Evolutionary conservation across 2,797 vertebrate species (phyloP), one percentile per base, ranked within the genome.

Genomic region (Phyllotis vaccarum): DNA sequence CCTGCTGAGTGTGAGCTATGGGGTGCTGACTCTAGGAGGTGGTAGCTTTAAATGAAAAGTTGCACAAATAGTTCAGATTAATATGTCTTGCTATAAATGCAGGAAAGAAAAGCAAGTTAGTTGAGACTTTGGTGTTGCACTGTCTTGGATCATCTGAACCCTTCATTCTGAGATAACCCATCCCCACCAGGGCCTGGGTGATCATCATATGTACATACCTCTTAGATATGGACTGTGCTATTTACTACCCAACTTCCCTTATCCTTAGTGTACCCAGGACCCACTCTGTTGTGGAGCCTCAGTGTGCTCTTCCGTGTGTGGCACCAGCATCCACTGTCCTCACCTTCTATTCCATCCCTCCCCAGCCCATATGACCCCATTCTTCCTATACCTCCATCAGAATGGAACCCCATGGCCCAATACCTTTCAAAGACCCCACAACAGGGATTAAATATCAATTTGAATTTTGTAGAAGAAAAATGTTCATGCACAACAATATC

Each of bases 41-140:
- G 72, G 56, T 37, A 43, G 31, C 16, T 87, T 87, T 74, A 56
- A 89, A 88, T 76, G 87, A 81, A 86, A 93, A 93, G 37, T 22
- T 11, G 46, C 2, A 43, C 21, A 79, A 62, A 8, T 31, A 40
- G 21, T 81, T 11, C 3, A 56, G 46, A 70, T 82, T 64, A 82
- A 49, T 43, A 70, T 22, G 21, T 13, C 40, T 92, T 86, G 62
- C 43, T 92, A 29, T 64, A 74, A 29, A 54, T 56, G 10, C 58
- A 93, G 24, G 46, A 72, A 90, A 62, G 52, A 56, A 72, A 21
- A 46, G 60, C 17, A 89, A 93, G 72, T 76, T 17, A 34, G 3
- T 66, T 22, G 34, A 49, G 21, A 29, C 52, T 19, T 27, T 37
- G 37, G 24, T 90, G 11, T 56, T 7, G 37, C 68, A 91, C 54